Base-by-base conservation (phyloP, 2,113 vertebrate species). In the Rhinoderma darwinii region DNA sequence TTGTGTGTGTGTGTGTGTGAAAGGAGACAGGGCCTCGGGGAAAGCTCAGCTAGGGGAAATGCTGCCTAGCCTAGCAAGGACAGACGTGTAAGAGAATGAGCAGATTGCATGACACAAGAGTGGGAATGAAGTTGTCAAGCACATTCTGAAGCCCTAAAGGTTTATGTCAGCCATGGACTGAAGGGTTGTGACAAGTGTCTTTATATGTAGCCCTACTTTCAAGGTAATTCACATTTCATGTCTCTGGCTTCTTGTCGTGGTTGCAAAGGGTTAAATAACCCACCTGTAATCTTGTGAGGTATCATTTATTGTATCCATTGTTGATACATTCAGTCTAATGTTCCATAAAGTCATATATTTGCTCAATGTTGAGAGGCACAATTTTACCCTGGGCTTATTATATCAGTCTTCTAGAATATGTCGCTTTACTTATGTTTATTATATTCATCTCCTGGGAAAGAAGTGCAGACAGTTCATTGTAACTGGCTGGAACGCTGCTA, bases 1-100 rank as follows among this genome's bases (percentile, higher is more conserved):
- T 50, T 5, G 86, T 87, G 86, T 87, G n/a, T n/a, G n/a, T n/a
- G n/a, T 76, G 75, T 78, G 82, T 84, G 74, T 84, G 74, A 87
- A 87, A 87, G 86, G 86, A 87, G 86, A 87, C 86, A 87, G 86
- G 86, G 86, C 86, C 86, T 87, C 68, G 70, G 86, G 86, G 86
- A 79, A 85, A 87, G 78, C 86, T 87, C 68, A 50, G 68, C 51
- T 70, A 82, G 79, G 78, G 86, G 78, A 87, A 87, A 87, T 87
- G 86, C 86, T 75, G 86, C 86, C 86, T 87, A 44, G 79, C 47
- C 50, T 63, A 75, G 78, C 86, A 87, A 75, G 78, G 86, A 87
- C 86, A 87, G 86, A 82, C 78, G 51, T 74, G 79, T 82, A 63
- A 75, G 37, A 74, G 68, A 82, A 54, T 82, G 44, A 87, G 79